Evolutionary conservation across 2,797 vertebrate genomes (phyloP), one percentile per base, ranked within the genome.

Genomic region (Phylloscopus collybita): DNA sequence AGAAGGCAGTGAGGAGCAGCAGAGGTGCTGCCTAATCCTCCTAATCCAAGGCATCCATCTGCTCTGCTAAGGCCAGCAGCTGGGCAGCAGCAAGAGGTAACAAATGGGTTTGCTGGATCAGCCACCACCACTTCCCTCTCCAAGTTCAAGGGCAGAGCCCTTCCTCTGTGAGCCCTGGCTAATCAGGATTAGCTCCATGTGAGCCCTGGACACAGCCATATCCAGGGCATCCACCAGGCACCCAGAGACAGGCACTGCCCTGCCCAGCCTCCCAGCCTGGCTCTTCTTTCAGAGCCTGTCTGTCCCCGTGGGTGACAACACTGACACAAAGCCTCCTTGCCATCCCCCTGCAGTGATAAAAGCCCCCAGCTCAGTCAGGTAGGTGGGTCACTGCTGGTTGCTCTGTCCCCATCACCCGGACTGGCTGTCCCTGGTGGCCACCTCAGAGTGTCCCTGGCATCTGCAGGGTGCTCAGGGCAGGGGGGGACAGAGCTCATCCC

Each of bases 91-190:
- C 70, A 47, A 74, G 86, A 84, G 61, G 84, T 42, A 84, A 42
- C 38, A 84, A 60, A 74, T 36, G 75, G 23, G 86, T 79, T 57
- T 71, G 67, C 45, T 75, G 84, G 60, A 85, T 26, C 3, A 12
- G 79, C 67, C 88, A 93, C 26, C 53, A 69, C 13, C 57, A 51
- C 36, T 88, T 67, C 6, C 8, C 69, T 86, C 38, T 50, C n/a
- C 51, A 54, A 10, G 80, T 91, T 97, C 95, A 96, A 97, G 96
- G 96, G 78, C 96, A 91, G 94, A 94, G 72, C 83, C 5, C 3
- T 40, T 56, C 34, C 73, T 80, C 83, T 73, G 32, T 1, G 0
- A 25, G 0, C 27, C 44, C 8, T 49, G 59, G 76, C 86, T 96
- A 56, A 96, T 86, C 94, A 30, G 96, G 96, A 96, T 96, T 96